Percentiles rank a stretch among this genome's conserved stretches.
Evolutionary conservation across 2,113 vertebrate species (phyloP).

Genomic region (Cettia cetti): DNA sequence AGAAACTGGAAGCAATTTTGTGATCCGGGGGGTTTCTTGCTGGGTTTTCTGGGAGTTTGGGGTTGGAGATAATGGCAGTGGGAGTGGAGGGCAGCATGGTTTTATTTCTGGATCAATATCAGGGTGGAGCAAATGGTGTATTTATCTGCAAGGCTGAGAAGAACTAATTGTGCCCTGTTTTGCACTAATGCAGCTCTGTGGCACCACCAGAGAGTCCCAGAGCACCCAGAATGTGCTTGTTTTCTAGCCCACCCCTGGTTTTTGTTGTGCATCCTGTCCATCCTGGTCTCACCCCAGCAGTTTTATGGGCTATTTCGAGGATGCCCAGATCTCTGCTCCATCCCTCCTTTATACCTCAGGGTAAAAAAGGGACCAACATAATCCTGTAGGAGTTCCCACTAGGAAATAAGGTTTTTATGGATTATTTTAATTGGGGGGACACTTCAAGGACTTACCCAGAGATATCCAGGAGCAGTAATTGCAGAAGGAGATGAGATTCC

Average conservation of each 20-base stretch:
- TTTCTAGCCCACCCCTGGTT: not conserved
- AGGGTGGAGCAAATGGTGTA: constrained; percentile 14
- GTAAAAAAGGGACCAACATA: not conserved
- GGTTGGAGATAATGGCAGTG: constrained; percentile 52
- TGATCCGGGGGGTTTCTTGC: constrained; percentile 13
- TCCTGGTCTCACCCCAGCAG: not conserved
- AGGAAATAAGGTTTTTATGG: not conserved
- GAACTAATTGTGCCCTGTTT: constrained; percentile 13
- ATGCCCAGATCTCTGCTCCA: not conserved
- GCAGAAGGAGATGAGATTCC: not conserved
- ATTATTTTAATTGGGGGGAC: not conserved
- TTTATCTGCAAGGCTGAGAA: constrained; percentile 4
- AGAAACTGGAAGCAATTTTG: not conserved
- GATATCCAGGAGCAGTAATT: not conserved
- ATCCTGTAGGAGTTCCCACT: not conserved
- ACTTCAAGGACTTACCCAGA: not conserved
- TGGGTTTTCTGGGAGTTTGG: not conserved
- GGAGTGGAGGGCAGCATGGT: not conserved
- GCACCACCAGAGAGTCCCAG: not conserved
- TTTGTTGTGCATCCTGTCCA: accelerated
- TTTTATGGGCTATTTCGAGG: not conserved
- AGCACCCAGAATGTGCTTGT: not conserved
- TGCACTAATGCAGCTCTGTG: constrained; percentile 11
- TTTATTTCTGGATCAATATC: constrained; percentile 50
- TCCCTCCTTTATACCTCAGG: not conserved